A percentile compares a stretch with the other conserved stretches of the same genome.
These are phyloP conservation scores for Stenodema calcarata DNA, from an alignment of 2,888 invertebrate species.

Conservation along the genomic window DNA sequence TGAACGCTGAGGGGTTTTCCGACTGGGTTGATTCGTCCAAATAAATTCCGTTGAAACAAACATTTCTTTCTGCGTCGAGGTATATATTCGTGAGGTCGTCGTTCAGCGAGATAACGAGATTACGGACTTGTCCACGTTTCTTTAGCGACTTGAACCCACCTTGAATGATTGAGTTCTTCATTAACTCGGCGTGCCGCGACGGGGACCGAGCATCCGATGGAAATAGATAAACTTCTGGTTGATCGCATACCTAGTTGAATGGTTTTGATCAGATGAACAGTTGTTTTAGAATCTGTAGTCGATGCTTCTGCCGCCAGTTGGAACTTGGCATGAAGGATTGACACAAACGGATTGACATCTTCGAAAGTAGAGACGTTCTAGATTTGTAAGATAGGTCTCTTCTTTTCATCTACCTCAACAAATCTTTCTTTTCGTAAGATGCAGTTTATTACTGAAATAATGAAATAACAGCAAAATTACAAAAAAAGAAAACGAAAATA, in stretches of 20 bases:
- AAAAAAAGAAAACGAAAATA: too few species aligned
- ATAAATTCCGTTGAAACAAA: too few species aligned
- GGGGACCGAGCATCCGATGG: background rate
- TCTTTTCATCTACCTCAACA: too few species aligned
- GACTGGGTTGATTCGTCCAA: background rate
- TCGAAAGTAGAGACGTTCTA: background rate
- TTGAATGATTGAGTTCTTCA: constrained; percentile 19
- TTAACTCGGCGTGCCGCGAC: background rate
- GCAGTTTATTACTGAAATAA: too few species aligned
- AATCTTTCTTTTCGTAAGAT: too few species aligned
- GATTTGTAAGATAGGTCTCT: background rate
- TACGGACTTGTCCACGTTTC: constrained; percentile 2
- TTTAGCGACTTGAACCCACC: constrained; percentile 1
- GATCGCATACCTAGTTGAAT: constrained; percentile 6
- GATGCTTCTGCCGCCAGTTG: constrained; percentile 10
- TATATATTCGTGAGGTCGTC: constrained; percentile 13
- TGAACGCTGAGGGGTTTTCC: background rate
- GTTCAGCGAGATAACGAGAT: constrained; percentile 2
- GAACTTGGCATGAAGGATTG: too few species aligned
- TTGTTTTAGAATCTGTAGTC: too few species aligned
- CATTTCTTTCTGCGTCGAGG: constrained; percentile 22
- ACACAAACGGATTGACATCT: background rate
- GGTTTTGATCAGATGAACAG: constrained; percentile 16
- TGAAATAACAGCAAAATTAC: too few species aligned
- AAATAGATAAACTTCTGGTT: constrained; percentile 15